Base-by-base conservation (phyloP, 2,797 vertebrate genomes). In the Euphonia xanthogaster region DNA sequence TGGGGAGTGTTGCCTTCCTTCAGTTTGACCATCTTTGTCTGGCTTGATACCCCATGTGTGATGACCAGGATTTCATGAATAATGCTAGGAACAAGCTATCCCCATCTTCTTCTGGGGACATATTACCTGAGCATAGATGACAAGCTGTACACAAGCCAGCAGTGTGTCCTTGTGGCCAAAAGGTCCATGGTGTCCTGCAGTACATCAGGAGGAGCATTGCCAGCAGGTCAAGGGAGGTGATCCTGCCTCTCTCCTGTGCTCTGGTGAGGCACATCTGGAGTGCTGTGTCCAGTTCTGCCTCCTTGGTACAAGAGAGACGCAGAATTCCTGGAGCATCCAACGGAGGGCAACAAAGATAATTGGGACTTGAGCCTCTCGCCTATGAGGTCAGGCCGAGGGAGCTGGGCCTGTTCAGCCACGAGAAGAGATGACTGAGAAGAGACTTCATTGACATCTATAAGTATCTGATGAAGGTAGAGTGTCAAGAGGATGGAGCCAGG, bases 401-500 rank as follows among this genome's bases (percentile, higher is more conserved):
- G 15, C 51, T 45, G 30, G 12, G 33, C n/a, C 72, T 40, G 33
- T 40, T 58, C 22, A 71, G 25, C 51, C 33, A 35, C 39, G 35
- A 40, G 33, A 57, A 57, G 55, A 57, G 24, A 35, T 21, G 9
- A 27, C 51, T 63, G 50, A 51, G 30, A 45, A 39, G 39, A 2
- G 24, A 17, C 15, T 8, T 77, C 25, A 10, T 58, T 3, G 0
- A 20, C 11, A 2, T 45, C 50, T 45, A 1, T 33, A 20, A 45
- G 8, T 65, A 8, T 27, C 30, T 82, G 17, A 51, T 45, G 39
- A 50, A 57, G 37, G 22, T 14, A 45, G 22, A 8, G 5, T 53
- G 12, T 11, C 51, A 51, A 44, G 51, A 27, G 45, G 18, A 37
- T 40, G 33, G 25, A 4, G 7, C 4, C 33, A 35, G 6, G 33